Evolutionary conservation across 2,797 vertebrate genomes (phyloP).

Genomic region (Enteromius mattozi): DNA sequence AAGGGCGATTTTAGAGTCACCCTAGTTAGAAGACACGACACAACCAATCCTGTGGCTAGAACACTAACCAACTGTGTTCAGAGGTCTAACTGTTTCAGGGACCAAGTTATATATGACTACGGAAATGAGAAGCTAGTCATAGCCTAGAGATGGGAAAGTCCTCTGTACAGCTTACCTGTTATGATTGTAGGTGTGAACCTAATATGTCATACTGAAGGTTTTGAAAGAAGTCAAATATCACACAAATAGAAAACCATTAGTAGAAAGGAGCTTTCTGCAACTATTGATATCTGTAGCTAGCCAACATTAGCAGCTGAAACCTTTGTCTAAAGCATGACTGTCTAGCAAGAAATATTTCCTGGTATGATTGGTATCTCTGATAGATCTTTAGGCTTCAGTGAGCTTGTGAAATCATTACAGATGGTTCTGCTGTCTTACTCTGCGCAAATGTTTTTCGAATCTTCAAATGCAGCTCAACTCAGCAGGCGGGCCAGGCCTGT

Average conservation of each 20-base stretch:
- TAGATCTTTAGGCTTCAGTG: conserved; percentile 15
- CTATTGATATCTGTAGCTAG: background rate
- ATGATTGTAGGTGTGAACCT: background rate
- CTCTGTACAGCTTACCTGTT: background rate
- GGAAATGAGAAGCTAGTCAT: conserved; percentile 8
- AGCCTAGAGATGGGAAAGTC: background rate
- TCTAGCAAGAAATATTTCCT: background rate
- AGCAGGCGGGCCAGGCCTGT: conserved; percentile 9
- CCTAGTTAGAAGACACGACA: background rate
- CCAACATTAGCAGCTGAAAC: background rate
- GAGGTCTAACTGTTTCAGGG: background rate
- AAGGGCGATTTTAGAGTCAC: background rate
- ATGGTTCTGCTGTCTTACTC: background rate
- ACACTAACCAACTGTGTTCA: background rate
- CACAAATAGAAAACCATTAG: background rate
- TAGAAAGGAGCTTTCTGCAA: background rate
- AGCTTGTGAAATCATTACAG: conserved; percentile 10
- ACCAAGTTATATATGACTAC: background rate
- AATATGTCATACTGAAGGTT: background rate
- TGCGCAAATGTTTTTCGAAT: conserved; percentile 2
- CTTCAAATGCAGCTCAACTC: conserved; percentile 1
- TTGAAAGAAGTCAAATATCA: background rate
- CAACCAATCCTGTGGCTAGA: background rate
- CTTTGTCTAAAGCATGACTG: background rate
- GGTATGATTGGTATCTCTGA: background rate